Conservation (phyloP, 92 coral and sea anemone species). For the Muricea muricata region DNA sequence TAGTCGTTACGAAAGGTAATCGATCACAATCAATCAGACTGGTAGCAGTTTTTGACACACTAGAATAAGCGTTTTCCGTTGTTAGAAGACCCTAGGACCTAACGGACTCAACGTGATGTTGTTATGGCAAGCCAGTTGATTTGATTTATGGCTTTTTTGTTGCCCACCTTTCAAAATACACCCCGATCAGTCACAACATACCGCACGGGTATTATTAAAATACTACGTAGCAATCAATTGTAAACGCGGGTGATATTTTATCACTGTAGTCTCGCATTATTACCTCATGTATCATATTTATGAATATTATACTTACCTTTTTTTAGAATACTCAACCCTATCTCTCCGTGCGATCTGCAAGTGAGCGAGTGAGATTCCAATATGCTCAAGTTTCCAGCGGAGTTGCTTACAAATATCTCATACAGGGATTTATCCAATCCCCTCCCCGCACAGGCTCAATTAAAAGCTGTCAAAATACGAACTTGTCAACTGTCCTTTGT, state of each 20-base stretch:
- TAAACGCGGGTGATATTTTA: background rate
- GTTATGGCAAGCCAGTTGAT: background rate
- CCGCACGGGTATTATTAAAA: slow-evolving; percentile 29
- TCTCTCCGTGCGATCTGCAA: slow-evolving; percentile 19
- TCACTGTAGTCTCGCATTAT: slow-evolving; percentile 1
- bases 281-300: background rate
- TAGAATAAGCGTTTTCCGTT: slow-evolving; percentile 31
- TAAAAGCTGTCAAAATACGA: slow-evolving; percentile 41
- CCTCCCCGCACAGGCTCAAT: slow-evolving; percentile 50
- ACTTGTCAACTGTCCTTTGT: slow-evolving; percentile 38
- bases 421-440: slow-evolving; percentile 32
- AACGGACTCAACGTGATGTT: slow-evolving; percentile 19
- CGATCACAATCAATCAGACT: slow-evolving; percentile 50
- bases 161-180: slow-evolving; percentile 36
- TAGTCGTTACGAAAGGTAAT: slow-evolving; percentile 35
- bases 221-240: background rate
- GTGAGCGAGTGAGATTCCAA: slow-evolving; percentile 41
- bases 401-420: slow-evolving; percentile 38
- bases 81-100: background rate
- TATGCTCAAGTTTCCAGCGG: slow-evolving; percentile 34
- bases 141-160: slow-evolving; percentile 43
- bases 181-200: background rate
- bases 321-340: slow-evolving; percentile 20
- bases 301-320: slow-evolving; percentile 34
- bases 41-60: slow-evolving; percentile 43